These are phyloP conservation scores for Cynaeus angustus DNA, from an alignment of 2,888 invertebrate species.

Conservation along the genomic window DNA sequence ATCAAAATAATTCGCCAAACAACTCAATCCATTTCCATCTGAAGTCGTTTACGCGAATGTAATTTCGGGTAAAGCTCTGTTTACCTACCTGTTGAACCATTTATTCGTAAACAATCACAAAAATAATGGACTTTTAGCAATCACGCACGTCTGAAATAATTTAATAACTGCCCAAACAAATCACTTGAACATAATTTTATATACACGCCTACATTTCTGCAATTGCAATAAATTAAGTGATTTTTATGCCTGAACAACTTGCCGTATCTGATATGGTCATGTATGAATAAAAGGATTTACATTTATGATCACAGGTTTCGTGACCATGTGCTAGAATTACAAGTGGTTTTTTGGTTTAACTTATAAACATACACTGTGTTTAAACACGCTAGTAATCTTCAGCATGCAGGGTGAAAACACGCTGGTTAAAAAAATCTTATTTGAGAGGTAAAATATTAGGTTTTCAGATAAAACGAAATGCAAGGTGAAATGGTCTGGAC, in stretches of 20 bases:
- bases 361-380: not conserved
- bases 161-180: not conserved
- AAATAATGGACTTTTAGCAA: too few species aligned
- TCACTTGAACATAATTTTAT: not conserved
- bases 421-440: constrained; percentile 17
- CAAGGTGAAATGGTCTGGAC: not conserved
- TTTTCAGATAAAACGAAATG: constrained; percentile 20
- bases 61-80: too few species aligned
- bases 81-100: too few species aligned
- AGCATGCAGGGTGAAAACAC: constrained; percentile 28
- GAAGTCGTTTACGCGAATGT: too few species aligned
- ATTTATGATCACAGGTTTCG: constrained; percentile 18
- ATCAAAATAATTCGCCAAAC: too few species aligned
- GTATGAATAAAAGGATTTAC: constrained; percentile 17
- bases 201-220: not conserved
- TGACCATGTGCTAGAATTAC: constrained; percentile 12
- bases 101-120: too few species aligned
- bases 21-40: too few species aligned
- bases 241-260: not conserved
- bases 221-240: constrained; percentile 8
- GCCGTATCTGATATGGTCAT: not conserved
- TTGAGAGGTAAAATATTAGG: not conserved
- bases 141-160: not conserved
- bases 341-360: constrained; percentile 3
- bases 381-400: constrained; percentile 25